phyloP scores from a whole-genome alignment of 1,140 invertebrate species.

The Condylostylus longicornis region DNA sequence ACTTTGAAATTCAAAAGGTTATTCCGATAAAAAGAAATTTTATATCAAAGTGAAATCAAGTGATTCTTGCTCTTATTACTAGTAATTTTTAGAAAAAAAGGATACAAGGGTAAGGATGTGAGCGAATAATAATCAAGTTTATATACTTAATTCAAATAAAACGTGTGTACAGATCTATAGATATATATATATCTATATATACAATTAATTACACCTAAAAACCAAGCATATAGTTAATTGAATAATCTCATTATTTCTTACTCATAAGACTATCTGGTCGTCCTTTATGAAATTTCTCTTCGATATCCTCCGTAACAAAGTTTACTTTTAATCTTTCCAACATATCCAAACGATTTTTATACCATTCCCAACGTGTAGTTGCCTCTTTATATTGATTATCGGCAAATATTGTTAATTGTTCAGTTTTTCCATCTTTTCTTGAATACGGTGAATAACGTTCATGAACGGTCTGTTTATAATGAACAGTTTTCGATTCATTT shows the following conservation, averaged over 20 bases:
- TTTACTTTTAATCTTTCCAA: slow-evolving; percentile 44
- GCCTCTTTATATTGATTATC: slow-evolving; percentile 49
- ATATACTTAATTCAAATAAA: too few species aligned
- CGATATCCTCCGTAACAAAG: slow-evolving; percentile 37
- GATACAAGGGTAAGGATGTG: too few species aligned
- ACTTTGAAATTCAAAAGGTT: too few species aligned
- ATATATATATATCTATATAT: too few species aligned
- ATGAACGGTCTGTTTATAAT: slow-evolving; percentile 59
- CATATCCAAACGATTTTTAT: slow-evolving; percentile 50
- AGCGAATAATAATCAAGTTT: too few species aligned
- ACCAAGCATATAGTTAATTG: not conserved
- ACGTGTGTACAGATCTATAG: too few species aligned
- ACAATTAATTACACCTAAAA: too few species aligned
- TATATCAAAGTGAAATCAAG: too few species aligned
- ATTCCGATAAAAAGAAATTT: too few species aligned
- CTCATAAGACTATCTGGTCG: slow-evolving; percentile 51
- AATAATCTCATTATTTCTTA: slow-evolving; percentile 16
- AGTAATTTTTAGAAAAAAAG: too few species aligned
- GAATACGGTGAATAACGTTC: slow-evolving; percentile 65
- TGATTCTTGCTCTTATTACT: too few species aligned
- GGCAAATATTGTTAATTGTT: slow-evolving; percentile 49
- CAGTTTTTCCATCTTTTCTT: slow-evolving; percentile 46
- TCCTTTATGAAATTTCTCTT: slow-evolving; percentile 53
- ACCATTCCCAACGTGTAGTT: slow-evolving; percentile 48
- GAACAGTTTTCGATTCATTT: slow-evolving; percentile 48